Conservation (phyloP, 2,797 vertebrate genomes). For the Notoglanidium macrostoma region DNA sequence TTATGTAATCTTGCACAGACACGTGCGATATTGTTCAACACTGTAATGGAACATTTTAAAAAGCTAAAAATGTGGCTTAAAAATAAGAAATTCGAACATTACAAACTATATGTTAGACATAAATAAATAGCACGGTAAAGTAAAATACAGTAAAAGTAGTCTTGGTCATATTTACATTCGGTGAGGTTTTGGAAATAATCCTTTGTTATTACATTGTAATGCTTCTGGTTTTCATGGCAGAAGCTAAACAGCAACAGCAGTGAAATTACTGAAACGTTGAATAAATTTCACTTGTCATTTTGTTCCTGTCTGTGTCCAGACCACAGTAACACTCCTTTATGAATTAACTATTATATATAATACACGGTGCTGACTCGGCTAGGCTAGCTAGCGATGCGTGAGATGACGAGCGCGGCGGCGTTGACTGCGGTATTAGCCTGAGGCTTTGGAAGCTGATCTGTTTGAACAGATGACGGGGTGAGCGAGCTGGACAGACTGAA, state of each 20-base stretch:
- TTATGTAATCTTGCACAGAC: not conserved
- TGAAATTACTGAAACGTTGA: not conserved
- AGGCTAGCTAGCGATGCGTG: not conserved
- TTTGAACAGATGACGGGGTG: not conserved
- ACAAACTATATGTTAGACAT: not conserved
- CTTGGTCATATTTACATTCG: not conserved
- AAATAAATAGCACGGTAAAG: not conserved
- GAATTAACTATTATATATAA: too few relatives aligned
- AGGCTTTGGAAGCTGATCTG: not conserved
- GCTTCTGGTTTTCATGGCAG: not conserved
- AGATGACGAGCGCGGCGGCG: not conserved
- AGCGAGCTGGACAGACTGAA: not conserved
- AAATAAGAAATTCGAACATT: not conserved
- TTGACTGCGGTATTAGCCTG: not conserved
- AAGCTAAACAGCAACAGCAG: not conserved
- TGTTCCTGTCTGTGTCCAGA: not conserved
- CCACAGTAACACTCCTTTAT: not conserved
- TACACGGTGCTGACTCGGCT: not conserved
- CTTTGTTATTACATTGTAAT: constrained; percentile 12
- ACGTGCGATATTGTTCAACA: not conserved
- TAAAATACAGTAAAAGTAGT: not conserved
- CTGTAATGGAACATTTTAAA: not conserved
- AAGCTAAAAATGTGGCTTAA: not conserved
- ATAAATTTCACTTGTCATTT: not conserved
- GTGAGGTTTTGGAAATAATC: not conserved